Evolutionary conservation across 1,140 invertebrate species (phyloP).

Genomic region (Spodoptera frugiperda): DNA sequence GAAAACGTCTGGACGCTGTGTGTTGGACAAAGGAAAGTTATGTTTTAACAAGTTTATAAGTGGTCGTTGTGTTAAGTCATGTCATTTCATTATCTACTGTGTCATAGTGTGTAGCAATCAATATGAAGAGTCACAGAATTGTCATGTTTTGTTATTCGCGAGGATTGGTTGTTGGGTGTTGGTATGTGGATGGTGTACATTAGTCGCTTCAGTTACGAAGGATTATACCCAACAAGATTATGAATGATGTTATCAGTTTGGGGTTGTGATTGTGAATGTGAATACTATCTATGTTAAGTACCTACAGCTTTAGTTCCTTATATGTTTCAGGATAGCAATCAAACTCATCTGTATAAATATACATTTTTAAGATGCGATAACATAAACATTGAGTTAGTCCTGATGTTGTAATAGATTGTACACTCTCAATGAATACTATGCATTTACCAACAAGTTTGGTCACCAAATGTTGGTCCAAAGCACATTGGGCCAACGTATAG

Average conservation of each 20-base stretch:
- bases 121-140: background rate
- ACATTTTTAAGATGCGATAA: too few relatives aligned
- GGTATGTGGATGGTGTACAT: background rate
- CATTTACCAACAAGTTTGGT: background rate
- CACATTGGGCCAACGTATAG: background rate
- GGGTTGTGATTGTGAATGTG: too few relatives aligned
- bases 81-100: conserved; percentile 6
- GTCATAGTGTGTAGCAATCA: background rate
- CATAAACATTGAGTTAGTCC: too few relatives aligned
- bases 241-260: too few relatives aligned
- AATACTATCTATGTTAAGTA: too few relatives aligned
- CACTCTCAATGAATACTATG: too few relatives aligned
- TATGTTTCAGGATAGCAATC: too few relatives aligned
- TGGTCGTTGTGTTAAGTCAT: conserved; percentile 3
- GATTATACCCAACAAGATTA: background rate
- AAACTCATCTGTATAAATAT: too few relatives aligned
- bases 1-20: background rate
- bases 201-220: background rate
- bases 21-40: background rate
- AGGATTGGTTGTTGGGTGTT: background rate
- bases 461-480: background rate
- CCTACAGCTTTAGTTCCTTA: too few relatives aligned
- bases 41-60: background rate
- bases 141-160: background rate
- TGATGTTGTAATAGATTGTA: too few relatives aligned